Conservation (phyloP, 2,888 invertebrate genomes). For the Argyra leucocephala region DNA sequence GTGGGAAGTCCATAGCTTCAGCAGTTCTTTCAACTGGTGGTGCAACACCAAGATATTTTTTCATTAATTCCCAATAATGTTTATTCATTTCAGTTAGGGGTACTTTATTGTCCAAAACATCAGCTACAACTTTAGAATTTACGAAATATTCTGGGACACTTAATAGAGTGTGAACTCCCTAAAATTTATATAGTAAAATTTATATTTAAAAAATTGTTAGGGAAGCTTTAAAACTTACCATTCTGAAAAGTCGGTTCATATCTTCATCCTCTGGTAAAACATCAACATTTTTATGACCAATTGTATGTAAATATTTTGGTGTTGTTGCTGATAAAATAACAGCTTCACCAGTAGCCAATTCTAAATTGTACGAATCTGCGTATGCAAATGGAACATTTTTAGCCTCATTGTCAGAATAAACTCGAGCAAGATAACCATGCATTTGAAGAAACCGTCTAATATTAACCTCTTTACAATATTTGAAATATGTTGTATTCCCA, state of each 20-base stretch:
- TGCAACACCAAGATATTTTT: slow-evolving; percentile 52
- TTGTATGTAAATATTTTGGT: slow-evolving; percentile 55
- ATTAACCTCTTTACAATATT: slow-evolving; percentile 49
- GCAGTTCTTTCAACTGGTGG: slow-evolving; percentile 51
- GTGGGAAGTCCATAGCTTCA: slow-evolving; percentile 59
- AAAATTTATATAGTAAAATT: slow-evolving; percentile 23
- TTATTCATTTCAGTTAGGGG: slow-evolving; percentile 50
- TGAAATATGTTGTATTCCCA: slow-evolving; percentile 30
- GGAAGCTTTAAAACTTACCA: slow-evolving; percentile 15
- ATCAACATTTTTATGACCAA: slow-evolving; percentile 47
- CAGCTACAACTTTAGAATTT: slow-evolving; percentile 60
- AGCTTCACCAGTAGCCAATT: slow-evolving; percentile 59
- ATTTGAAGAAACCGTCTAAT: slow-evolving; percentile 46
- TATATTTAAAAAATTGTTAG: background rate
- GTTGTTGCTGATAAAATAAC: slow-evolving; percentile 56
- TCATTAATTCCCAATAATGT: slow-evolving; percentile 54
- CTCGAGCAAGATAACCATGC: slow-evolving; percentile 55
- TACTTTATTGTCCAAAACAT: slow-evolving; percentile 47
- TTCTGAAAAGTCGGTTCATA: slow-evolving; percentile 22
- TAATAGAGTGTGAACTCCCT: slow-evolving; percentile 58
- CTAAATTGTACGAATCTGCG: slow-evolving; percentile 30
- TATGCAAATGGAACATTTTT: slow-evolving; percentile 49
- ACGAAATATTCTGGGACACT: slow-evolving; percentile 59
- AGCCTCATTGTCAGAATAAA: slow-evolving; percentile 54
- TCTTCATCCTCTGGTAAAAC: slow-evolving; percentile 15